Evolutionary conservation across 2,888 invertebrate genomes (phyloP), one percentile per base, ranked within the genome.

Genomic region (Sepioteuthis lessoniana): DNA sequence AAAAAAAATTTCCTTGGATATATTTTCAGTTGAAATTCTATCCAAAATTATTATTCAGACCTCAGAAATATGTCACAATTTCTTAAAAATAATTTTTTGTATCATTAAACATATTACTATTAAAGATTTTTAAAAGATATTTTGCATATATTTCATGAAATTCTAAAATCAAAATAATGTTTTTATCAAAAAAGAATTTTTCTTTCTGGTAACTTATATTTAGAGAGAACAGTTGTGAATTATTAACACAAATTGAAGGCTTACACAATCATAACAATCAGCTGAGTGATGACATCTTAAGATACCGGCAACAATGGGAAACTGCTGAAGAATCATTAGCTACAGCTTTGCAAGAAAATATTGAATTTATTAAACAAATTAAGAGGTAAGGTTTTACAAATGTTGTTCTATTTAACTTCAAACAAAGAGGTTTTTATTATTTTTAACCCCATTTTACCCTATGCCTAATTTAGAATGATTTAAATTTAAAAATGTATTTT

Each of bases 281-380:
- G 25, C 94, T 96, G 37, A 38, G 42, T 31, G 96, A 96, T 90
- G 96, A 96, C 50, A 96, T 95, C 90, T 90, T 93, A 38, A 96
- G 95, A 93, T 94, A 96, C 46, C 95, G 95, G 91, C 94, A 94
- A 37, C 96, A 96, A 93, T 94, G 96, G 46, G 96, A 96, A 90
- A 60, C 94, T 31, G 95, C 96, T 94, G 96, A 96, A 76, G 96
- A 96, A 47, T 60, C 94, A 10, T 38, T 95, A 0, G 94, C 95
- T 35, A 76, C 93, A 3, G 94, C 95, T 16, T 94, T 94, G 90
- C 91, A 94, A 42, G 95, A 96, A 37, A 94, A 95, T 46, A 94
- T 95, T 37, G 94, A 94, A 3, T 94, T 95, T 38, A 94, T 94
- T 76, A 96, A 95, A 94, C 95, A 95, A 94, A 95, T 96, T 2